phyloP scores from a whole-genome alignment of 1,140 invertebrate genomes.

The Luehdorfia chinensis region DNA sequence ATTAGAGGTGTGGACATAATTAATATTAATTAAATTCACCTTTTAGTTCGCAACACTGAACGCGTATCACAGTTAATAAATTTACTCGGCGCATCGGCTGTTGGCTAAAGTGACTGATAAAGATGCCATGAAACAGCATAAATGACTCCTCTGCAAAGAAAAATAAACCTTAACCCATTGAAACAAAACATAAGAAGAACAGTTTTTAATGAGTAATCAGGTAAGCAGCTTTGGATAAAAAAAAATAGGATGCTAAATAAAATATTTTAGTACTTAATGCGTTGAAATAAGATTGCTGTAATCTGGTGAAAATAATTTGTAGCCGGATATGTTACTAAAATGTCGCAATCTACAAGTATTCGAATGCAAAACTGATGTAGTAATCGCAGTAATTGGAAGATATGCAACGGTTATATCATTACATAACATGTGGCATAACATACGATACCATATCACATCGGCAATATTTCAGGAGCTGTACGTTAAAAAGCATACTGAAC shows the following conservation, averaged over 20 bases:
- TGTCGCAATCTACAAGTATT: constrained; percentile 10
- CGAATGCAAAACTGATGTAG: neutral
- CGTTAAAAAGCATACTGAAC: too few species aligned
- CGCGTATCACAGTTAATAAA: constrained; percentile 76
- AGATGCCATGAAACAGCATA: constrained; percentile 45
- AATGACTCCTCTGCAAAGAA: constrained; percentile 20
- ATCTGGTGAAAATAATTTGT: neutral
- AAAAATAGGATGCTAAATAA: too few species aligned
- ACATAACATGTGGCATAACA: too few species aligned
- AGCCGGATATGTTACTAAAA: constrained; percentile 1
- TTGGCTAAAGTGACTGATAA: constrained; percentile 53
- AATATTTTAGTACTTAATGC: constrained; percentile 13
- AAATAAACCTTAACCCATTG: constrained; percentile 24
- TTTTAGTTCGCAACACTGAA: constrained; percentile 70
- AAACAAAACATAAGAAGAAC: neutral
- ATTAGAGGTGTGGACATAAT: constrained; percentile 73
- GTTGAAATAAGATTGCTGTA: constrained; percentile 8
- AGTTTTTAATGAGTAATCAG: constrained; percentile 1
- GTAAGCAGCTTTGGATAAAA: too few species aligned
- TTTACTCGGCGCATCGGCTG: constrained; percentile 57
- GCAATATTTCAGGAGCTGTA: too few species aligned
- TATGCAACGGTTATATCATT: neutral
- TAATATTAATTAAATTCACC: constrained; percentile 75
- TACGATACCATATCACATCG: too few species aligned
- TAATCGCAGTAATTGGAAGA: constrained; percentile 1